Percentiles rank a stretch among this genome's conserved stretches.
Evolutionary conservation across 2,797 vertebrate genomes (phyloP).

Genomic region (Falco berigora): DNA sequence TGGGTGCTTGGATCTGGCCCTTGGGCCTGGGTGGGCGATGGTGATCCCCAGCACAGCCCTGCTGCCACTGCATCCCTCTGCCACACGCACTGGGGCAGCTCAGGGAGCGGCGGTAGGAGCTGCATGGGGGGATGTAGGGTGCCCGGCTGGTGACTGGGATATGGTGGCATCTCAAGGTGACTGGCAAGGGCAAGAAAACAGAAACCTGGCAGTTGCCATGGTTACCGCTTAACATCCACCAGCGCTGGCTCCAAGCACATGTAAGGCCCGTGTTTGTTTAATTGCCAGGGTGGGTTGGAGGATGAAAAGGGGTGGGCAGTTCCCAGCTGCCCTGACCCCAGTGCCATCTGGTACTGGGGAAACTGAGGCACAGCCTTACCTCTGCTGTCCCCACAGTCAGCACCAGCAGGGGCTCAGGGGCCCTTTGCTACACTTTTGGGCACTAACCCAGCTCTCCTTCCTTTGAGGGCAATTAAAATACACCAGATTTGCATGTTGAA

Average conservation of each 20-base stretch:
- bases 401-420: accelerated
- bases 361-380: not conserved
- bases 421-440: accelerated
- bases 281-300: not conserved
- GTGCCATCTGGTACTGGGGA: accelerated
- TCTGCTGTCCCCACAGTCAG: accelerated
- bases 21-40: accelerated
- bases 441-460: not conserved
- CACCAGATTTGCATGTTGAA: not conserved
- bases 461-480: accelerated
- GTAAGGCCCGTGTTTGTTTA: not conserved
- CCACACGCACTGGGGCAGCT: accelerated
- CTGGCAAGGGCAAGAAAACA: conserved; percentile 39
- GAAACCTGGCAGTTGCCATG: conserved; percentile 52
- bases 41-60: accelerated
- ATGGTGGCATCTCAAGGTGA: conserved; percentile 41
- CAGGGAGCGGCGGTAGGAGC: accelerated
- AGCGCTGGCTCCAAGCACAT: not conserved
- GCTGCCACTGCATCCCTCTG: not conserved
- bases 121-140: accelerated
- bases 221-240: conserved; percentile 28
- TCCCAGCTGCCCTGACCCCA: not conserved
- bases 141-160: not conserved
- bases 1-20: accelerated
- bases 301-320: not conserved